Evolutionary conservation across 2,113 vertebrate genomes (phyloP).

Genomic region (Rhinoptilus africanus): DNA sequence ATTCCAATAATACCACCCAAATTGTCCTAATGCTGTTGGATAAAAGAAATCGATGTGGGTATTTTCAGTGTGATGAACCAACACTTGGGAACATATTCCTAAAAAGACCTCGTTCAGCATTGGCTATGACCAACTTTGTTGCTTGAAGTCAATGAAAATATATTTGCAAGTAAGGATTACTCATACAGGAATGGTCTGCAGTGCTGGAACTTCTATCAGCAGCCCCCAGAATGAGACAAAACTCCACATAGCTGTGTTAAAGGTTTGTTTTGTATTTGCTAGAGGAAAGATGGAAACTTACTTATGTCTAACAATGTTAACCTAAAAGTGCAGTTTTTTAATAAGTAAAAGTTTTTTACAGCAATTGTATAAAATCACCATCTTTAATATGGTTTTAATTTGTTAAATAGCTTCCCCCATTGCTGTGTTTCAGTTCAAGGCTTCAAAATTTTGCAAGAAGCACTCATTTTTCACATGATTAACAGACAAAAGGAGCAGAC

Average conservation of each 20-base stretch:
- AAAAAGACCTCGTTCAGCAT: neutral
- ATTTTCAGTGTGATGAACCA: neutral
- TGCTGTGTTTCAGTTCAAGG: neutral
- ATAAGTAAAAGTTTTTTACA: neutral
- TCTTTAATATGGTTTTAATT: neutral
- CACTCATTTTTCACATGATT: constrained; percentile 15
- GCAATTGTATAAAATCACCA: neutral
- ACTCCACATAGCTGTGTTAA: neutral
- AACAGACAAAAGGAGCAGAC: constrained; percentile 28
- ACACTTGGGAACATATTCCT: neutral
- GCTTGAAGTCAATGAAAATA: neutral
- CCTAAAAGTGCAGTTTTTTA: neutral
- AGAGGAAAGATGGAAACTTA: neutral
- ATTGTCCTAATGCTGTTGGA: neutral
- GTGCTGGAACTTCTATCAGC: neutral
- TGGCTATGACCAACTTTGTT: neutral
- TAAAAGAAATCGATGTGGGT: neutral
- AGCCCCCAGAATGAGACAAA: neutral
- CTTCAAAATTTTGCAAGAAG: neutral
- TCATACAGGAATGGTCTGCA: neutral
- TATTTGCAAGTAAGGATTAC: neutral
- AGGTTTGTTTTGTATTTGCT: neutral
- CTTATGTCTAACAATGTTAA: neutral
- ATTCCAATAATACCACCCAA: constrained; percentile 30
- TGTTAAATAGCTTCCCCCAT: neutral